Evolutionary conservation across 2,113 vertebrate species (phyloP).

Genomic region (Lampris incognitus): DNA sequence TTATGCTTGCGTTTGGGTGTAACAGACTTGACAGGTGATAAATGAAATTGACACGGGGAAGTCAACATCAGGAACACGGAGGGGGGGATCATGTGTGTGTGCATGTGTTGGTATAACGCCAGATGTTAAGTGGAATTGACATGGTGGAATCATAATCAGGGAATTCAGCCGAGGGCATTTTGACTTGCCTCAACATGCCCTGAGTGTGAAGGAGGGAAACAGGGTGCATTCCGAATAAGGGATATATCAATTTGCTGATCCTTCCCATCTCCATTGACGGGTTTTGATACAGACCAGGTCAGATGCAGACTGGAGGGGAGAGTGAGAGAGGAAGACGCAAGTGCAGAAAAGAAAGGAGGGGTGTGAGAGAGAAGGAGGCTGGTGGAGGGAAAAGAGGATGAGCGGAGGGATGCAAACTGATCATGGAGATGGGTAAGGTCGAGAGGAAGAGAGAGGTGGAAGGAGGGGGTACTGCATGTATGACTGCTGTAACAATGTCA

Average conservation of each 20-base stretch:
- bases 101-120: background rate
- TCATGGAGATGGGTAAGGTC: too few relatives aligned
- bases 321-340: background rate
- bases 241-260: too few relatives aligned
- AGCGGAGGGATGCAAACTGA: background rate
- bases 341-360: background rate
- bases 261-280: too few relatives aligned
- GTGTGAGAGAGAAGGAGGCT: constrained; percentile 7
- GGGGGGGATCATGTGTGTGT: background rate
- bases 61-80: background rate
- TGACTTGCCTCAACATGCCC: constrained; percentile 49
- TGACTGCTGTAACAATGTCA: too few relatives aligned
- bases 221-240: constrained; percentile 1
- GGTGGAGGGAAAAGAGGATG: constrained; percentile 5
- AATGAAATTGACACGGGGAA: background rate
- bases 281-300: too few relatives aligned
- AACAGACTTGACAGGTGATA: constrained; percentile 35
- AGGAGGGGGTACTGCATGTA: too few relatives aligned
- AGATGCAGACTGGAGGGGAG: too few relatives aligned
- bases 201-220: constrained; percentile 31
- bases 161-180: constrained; percentile 39
- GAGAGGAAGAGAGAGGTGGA: too few relatives aligned
- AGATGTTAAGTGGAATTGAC: constrained; percentile 55
- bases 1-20: constrained; percentile 30
- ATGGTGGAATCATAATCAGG: constrained; percentile 56